Base-by-base conservation (phyloP, 2,888 invertebrate genomes). In the Caenorhabditis auriculariae region DNA sequence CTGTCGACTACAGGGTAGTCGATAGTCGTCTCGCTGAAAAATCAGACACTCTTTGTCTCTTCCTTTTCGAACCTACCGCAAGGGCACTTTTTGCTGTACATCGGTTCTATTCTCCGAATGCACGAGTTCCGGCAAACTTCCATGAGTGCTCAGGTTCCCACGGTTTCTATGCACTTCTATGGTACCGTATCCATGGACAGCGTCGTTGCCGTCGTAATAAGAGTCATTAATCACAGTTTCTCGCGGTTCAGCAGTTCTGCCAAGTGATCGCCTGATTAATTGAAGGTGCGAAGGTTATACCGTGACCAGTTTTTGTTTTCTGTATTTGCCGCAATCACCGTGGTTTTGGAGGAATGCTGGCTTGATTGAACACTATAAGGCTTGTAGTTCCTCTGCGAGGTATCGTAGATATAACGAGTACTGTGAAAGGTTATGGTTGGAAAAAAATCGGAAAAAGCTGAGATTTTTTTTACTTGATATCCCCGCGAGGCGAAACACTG, bases 91-190 rank as follows among this genome's bases (percentile, higher is more conserved):
- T 19, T 6, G 35, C 41, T 41, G 41, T 9, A 41, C 41, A n/a
- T 64, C 56, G 37, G 49, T 53, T 42, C 56, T 60, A 47, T 64
- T 60, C 47, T 64, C 64, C 7, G 64, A 64, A 29, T 64, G 64
- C 24, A 64, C 51, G 3, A 64, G 46, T 43, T 64, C 64, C 27
- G 60, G 64, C 3, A 53, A 47, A 35, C 47, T 17, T 17, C 57
- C 54, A 17, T 61, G 52, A 32, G 49, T 61, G 28, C 58, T 57
- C 9, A 62, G 54, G 37, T 57, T 62, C 37, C 57, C 54, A 32
- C 62, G 54, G 52, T 54, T 58, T 15, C 51, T 32, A 9, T 54
- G 27, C 1, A 55, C 58, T 21, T 62, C 62, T 26, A 62, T 62
- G 2, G 54, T 57, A 19, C 57, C 57, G 21, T 62, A 57, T 6